phyloP scores from a whole-genome alignment of 30 jellyfish, hydroid and myxozoan genomes.

The Clytia hemisphaerica region DNA sequence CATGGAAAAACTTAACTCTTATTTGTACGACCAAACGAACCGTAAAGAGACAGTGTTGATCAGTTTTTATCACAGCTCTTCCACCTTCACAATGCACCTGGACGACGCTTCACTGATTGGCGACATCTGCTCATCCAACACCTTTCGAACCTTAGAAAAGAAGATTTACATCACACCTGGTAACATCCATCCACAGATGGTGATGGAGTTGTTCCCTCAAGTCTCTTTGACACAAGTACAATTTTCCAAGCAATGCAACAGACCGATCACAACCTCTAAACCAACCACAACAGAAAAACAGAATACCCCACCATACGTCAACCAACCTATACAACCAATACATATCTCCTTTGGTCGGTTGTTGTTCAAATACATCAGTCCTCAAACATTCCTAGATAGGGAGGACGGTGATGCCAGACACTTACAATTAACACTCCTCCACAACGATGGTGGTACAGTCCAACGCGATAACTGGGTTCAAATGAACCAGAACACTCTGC shows the following conservation, averaged over 20 bases:
- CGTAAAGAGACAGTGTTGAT: too few relatives aligned
- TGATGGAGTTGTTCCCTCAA: conserved; percentile 1
- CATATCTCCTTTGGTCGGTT: background rate
- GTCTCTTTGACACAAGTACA: background rate
- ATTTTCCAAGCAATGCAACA: background rate
- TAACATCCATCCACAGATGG: background rate
- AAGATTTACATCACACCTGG: too few relatives aligned
- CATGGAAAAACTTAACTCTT: too few relatives aligned
- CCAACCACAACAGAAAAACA: background rate
- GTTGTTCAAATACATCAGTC: too few relatives aligned
- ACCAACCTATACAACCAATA: background rate
- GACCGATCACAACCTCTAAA: background rate
- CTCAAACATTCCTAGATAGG: conserved; percentile 34
- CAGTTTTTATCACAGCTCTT: too few relatives aligned
- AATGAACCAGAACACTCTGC: background rate
- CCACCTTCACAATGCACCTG: too few relatives aligned
- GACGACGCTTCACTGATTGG: too few relatives aligned
- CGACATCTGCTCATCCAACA: too few relatives aligned
- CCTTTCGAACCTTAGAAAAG: too few relatives aligned
- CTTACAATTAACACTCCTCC: conserved; percentile 21
- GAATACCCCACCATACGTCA: background rate
- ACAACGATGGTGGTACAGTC: background rate
- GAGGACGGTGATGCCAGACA: conserved; percentile 56
- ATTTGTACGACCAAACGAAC: too few relatives aligned
- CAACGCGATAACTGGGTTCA: background rate